These are phyloP conservation scores for Plectropomus leopardus DNA, from an alignment of 2,113 vertebrate species.

Conservation along the genomic window DNA sequence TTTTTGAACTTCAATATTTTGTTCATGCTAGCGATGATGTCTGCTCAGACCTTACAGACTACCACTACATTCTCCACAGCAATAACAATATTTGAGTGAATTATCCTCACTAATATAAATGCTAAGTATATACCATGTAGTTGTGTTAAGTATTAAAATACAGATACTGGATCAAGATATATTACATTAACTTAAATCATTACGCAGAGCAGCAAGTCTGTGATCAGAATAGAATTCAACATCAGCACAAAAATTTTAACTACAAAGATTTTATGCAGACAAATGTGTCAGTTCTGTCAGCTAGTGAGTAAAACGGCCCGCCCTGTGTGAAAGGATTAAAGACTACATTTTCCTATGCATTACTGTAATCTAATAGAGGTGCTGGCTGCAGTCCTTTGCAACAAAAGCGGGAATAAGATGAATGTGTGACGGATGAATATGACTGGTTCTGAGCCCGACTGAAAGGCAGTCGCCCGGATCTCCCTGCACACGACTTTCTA, in stretches of 20 bases:
- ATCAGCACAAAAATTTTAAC: background rate
- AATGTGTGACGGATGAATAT: constrained; percentile 38
- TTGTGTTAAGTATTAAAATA: background rate
- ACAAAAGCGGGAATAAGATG: constrained; percentile 12
- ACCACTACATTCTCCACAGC: background rate
- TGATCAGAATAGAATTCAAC: background rate
- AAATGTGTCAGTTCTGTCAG: background rate
- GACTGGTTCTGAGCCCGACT: constrained; percentile 10
- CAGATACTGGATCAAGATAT: background rate
- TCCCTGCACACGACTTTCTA: background rate
- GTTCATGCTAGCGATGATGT: background rate
- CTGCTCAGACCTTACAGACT: background rate
- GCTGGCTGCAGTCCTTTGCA: constrained; percentile 18
- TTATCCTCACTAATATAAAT: background rate
- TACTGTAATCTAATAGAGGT: constrained; percentile 30
- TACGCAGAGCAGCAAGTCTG: background rate
- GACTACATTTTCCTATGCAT: constrained; percentile 13
- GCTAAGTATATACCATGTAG: background rate
- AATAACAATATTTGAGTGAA: background rate
- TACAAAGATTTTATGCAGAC: background rate
- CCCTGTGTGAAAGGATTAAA: constrained; percentile 1
- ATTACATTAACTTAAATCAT: background rate
- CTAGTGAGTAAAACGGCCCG: background rate
- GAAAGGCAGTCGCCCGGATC: constrained; percentile 12
- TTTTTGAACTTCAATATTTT: background rate